Conservation (phyloP, 2,888 invertebrate genomes). For the Caenorhabditis uteleia region DNA sequence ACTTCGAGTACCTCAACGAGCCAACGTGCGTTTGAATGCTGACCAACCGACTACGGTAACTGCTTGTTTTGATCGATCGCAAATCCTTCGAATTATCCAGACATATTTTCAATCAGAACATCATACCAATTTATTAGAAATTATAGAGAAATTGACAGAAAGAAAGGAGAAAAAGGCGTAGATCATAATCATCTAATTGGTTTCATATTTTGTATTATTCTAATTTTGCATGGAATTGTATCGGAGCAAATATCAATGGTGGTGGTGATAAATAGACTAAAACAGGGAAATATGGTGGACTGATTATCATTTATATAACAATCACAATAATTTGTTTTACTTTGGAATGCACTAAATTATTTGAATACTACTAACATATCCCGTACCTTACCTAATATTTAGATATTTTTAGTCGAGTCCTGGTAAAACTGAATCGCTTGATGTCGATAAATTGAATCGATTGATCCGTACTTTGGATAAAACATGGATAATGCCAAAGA, state of each 20-base stretch:
- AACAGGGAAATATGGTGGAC: no score
- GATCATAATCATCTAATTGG: constrained; percentile 29
- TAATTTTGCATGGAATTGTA: no score
- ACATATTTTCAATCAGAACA: neutral
- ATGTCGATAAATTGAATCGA: constrained; percentile 59
- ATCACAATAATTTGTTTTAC: no score
- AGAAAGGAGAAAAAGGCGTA: constrained; percentile 17
- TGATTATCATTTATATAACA: no score
- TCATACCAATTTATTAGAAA: constrained; percentile 13
- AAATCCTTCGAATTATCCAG: no score
- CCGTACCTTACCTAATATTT: no score
- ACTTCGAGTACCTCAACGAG: constrained; percentile 36
- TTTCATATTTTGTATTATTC: no score
- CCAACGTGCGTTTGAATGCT: constrained; percentile 47
- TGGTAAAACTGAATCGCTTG: constrained; percentile 54
- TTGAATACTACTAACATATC: no score
- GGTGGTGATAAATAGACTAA: no score
- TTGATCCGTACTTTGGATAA: constrained; percentile 61
- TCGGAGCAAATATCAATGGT: no score
- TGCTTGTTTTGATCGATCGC: constrained; percentile 10
- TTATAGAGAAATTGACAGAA: constrained; percentile 7
- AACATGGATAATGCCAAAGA: constrained; percentile 63
- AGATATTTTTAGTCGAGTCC: constrained; percentile 43
- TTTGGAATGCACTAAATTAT: no score
- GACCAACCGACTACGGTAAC: constrained; percentile 44